Percentiles rank a stretch among this genome's conserved stretches.
Evolutionary conservation across 2,797 vertebrate genomes (phyloP).

Genomic region (Hydrolagus colliei): DNA sequence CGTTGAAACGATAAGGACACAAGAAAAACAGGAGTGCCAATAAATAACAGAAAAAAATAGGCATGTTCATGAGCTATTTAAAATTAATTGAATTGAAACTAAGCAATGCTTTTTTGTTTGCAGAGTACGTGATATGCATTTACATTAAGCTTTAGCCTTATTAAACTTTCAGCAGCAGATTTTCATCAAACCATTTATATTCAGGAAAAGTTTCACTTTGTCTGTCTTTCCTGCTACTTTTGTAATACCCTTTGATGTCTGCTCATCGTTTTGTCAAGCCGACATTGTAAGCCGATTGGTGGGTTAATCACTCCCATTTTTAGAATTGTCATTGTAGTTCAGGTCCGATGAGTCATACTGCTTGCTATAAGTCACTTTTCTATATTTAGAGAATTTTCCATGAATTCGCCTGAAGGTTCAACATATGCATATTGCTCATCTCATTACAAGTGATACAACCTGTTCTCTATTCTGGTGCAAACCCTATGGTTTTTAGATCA

Average conservation of each 20-base stretch:
- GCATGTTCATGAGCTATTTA: neutral
- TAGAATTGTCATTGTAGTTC: neutral
- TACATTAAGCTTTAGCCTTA: neutral
- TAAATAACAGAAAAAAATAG: neutral
- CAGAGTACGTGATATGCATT: neutral
- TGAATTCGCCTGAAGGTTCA: neutral
- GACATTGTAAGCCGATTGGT: neutral
- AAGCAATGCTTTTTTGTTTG: neutral
- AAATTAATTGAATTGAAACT: neutral
- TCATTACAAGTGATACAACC: too few species aligned
- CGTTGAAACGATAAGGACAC: neutral
- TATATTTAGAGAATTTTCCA: neutral
- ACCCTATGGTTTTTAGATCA: too few species aligned
- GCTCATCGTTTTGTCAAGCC: neutral
- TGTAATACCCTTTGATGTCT: neutral
- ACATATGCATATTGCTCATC: neutral
- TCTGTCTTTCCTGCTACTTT: neutral
- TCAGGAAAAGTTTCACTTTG: conserved; percentile 18
- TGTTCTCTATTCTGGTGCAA: neutral
- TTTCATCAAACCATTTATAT: neutral
- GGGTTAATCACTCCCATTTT: neutral
- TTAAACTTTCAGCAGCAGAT: neutral
- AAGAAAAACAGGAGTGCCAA: neutral
- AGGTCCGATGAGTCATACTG: too few species aligned
- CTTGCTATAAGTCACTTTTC: neutral